Evolutionary conservation across 2,113 vertebrate genomes (phyloP).

Genomic region (Tretioscincus oriximinensis): DNA sequence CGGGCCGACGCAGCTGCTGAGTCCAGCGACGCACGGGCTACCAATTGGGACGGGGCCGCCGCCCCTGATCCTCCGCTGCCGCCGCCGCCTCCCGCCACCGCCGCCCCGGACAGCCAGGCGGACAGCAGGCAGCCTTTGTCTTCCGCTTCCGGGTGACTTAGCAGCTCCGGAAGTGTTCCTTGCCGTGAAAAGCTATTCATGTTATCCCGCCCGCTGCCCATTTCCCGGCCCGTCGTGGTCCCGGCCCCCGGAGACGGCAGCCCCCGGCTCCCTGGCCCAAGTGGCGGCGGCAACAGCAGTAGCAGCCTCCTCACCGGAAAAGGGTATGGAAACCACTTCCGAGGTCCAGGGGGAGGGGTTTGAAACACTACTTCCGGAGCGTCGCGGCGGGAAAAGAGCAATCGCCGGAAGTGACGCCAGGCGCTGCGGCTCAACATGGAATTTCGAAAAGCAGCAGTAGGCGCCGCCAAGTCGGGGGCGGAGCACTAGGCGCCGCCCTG

Average conservation of each 20-base stretch:
- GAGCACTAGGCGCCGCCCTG: background rate
- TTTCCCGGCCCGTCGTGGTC: constrained; percentile 48
- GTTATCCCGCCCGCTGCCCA: constrained; percentile 39
- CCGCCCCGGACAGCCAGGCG: constrained; percentile 51
- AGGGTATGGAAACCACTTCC: constrained; percentile 46
- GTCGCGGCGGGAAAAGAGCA: background rate
- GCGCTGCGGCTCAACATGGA: background rate
- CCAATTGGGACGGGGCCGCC: background rate
- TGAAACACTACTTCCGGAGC: constrained; percentile 39
- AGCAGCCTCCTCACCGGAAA: constrained; percentile 60
- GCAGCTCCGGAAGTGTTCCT: constrained; percentile 54
- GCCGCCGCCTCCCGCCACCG: constrained; percentile 10
- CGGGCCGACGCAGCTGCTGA: constrained; percentile 15
- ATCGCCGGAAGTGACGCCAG: background rate
- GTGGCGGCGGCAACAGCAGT: constrained; percentile 44
- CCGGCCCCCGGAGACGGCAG: constrained; percentile 39
- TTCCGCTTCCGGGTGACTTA: constrained; percentile 62
- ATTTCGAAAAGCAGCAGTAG: background rate
- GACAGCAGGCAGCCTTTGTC: constrained; percentile 50
- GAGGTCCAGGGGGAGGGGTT: constrained; percentile 42
- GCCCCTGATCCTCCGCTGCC: background rate
- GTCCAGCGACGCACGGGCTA: constrained; percentile 53
- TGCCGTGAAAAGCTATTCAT: constrained; percentile 26
- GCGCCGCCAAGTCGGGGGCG: no score
- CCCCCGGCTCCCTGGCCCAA: constrained; percentile 43